Conservation (phyloP, 2,888 invertebrate species). For the Rotaria socialis region DNA sequence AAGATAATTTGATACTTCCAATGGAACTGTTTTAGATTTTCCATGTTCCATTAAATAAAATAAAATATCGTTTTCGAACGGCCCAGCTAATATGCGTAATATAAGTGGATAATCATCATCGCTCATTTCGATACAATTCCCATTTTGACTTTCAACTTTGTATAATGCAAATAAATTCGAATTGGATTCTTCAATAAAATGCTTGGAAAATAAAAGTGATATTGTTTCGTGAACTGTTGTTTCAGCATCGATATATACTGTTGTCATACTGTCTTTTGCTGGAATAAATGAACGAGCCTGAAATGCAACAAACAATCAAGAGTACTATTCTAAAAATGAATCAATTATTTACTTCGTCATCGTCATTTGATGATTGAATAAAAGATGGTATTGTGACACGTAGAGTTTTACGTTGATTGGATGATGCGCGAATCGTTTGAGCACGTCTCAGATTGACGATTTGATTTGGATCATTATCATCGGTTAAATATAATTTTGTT, state of each 20-base stretch:
- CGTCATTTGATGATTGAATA: background rate
- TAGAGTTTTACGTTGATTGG: background rate
- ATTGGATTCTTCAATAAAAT: constrained; percentile 17
- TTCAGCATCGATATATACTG: background rate
- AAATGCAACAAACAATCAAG: background rate
- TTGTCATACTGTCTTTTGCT: constrained; percentile 30
- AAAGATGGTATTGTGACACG: background rate
- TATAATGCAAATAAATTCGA: constrained; percentile 27
- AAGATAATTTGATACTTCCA: constrained; percentile 34
- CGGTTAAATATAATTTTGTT: background rate
- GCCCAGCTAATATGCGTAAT: constrained; percentile 17
- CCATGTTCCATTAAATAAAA: constrained; percentile 35
- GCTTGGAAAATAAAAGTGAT: background rate
- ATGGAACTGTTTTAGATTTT: background rate
- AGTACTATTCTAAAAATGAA: too few species aligned
- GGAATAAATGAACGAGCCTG: constrained; percentile 22
- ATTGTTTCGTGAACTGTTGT: constrained; percentile 12
- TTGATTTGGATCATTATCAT: background rate
- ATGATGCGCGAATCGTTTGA: background rate
- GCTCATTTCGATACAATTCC: background rate
- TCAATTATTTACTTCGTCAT: background rate
- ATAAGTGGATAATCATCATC: constrained; percentile 25
- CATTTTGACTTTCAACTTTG: background rate
- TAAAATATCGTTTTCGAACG: constrained; percentile 22
- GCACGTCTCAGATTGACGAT: background rate